Base-by-base conservation (phyloP, 2,113 vertebrate genomes). In the Equus quagga region DNA sequence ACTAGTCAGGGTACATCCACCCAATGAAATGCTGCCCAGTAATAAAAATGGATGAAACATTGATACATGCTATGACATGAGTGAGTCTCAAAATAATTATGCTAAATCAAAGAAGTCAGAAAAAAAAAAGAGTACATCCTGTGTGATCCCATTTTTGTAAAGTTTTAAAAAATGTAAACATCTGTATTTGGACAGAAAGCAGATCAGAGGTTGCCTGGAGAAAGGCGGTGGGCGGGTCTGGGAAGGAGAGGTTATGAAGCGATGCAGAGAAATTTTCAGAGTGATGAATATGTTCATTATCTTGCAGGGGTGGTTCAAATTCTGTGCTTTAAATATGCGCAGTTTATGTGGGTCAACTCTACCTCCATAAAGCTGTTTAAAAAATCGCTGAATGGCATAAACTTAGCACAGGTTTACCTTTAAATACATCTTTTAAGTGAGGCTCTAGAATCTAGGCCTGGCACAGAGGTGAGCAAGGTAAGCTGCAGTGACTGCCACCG, bases 1-100 rank as follows among this genome's bases (percentile, higher is more conserved):
- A 87, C 23, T 54, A 91, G 72, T 3, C 58, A 10, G 36, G 24
- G 31, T 11, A 8, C n/a, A 49, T 31, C 67, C 7, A 33, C 6
- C 12, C 9, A 14, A 28, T 60, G 36, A 14, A 58, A 46, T 49
- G n/a, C 12, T 41, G 65, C 65, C n/a, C 46, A 10, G 51, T 49
- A 58, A 49, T 60, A 58, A 80, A 91, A 67, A 69, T 19, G 28
- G 11, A 6, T 28, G 7, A 73, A 65, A 44, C 80, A 21, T 14
- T 60, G 15, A 65, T 11, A 72, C 6, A 13, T 67, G 7, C 8
- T 41, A 91, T 19, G 44, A 19, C 19, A 72, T 54, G 17, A 64
- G 36, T 46, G n/a, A 54, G 62, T 96, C 54, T 76, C 73, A 91
- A 31, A 93, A 58, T 89, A 62, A 82, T 46, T 81, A 75, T 5